Evolutionary conservation across 2,797 vertebrate genomes (phyloP).

Genomic region (Poecilia wingei): DNA sequence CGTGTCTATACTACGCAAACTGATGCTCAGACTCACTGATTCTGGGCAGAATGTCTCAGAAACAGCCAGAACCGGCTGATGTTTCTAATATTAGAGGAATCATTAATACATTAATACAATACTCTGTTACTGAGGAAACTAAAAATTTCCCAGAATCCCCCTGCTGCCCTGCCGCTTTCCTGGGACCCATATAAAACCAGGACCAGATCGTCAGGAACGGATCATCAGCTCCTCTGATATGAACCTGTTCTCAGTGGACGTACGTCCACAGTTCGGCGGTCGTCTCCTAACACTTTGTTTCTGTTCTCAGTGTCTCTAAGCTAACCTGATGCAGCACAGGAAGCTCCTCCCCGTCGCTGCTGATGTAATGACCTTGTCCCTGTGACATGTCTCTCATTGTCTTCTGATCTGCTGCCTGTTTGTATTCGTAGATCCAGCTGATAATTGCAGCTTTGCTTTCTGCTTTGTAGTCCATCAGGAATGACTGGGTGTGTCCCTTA

Average conservation of each 20-base stretch:
- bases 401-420: background rate
- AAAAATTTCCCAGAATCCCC: background rate
- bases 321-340: background rate
- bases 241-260: no score
- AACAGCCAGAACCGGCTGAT: background rate
- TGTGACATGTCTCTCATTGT: background rate
- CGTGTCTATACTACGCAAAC: no score
- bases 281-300: background rate
- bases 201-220: no score
- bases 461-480: background rate
- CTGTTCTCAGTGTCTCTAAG: background rate
- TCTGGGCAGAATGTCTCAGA: background rate
- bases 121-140: no score
- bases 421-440: background rate
- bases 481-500: constrained; percentile 21
- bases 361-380: background rate
- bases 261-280: background rate
- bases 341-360: background rate
- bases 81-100: background rate
- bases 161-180: background rate
- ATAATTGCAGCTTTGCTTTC: background rate
- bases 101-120: no score
- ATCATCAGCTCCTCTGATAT: background rate
- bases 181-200: background rate
- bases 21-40: background rate